Base-by-base conservation (phyloP, 1,140 invertebrate species). In the Belonocnema kinseyi region DNA sequence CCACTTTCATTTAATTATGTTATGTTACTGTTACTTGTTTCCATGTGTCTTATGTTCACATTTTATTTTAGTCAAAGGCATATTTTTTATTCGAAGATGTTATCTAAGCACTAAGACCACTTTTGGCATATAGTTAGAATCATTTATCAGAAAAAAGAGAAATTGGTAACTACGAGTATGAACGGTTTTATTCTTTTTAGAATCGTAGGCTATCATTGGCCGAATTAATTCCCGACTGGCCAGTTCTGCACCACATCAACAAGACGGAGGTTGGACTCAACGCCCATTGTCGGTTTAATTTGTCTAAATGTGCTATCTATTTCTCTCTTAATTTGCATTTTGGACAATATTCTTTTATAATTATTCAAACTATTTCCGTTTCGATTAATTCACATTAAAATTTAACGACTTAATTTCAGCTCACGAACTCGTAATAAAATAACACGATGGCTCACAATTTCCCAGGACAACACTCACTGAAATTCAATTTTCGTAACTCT, bases 141-240 rank as follows among this genome's bases (percentile, higher is more conserved):
- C 13, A 33, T 61, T 21, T 58, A 54, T 58, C 21, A 33, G 21
- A 33, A 33, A 33, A 61, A 16, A 33, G 10, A 58, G 3, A 21
- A 46, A 7, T 26, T 66, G 16, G 0, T 66, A 40, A 14, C 33
- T 40, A 40, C 61, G 14, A 66, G 61, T 16, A 66, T 66, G 61
- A 66, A 66, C 40, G 54, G 8, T 17, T 19, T 56, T 79, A 26
- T 80, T 77, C 51, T 82, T 79, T 84, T 73, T 82, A 84, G 80
- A 77, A 70, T 87, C 95, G 97, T 93, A 94, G 97, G 93, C 95
- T 94, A 87, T 98, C 97, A 83, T 93, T 98, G 91, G 97, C 97
- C 86, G 97, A 98, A 93, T 93, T 98, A 93, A 98, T 99, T 91
- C 97, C 97, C 86, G 97, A 98, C 93, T 99, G 97, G 97, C 97